Evolutionary conservation across 2,888 invertebrate species (phyloP), one percentile per base, ranked within the genome.

Genomic region (Parascotia fuliginaria): DNA sequence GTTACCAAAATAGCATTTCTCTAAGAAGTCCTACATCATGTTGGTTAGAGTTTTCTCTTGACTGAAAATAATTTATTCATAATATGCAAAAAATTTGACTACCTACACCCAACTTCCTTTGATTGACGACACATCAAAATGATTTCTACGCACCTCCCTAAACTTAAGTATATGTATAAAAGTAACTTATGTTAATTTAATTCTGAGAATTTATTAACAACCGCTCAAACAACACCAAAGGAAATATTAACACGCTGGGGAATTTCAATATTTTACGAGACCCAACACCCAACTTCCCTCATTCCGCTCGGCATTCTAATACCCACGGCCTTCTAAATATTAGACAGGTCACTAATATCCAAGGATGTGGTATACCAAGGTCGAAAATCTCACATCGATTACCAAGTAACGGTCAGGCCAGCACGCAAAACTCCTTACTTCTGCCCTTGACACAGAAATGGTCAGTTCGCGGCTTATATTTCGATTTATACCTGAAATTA

Each of bases 301-400:
- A 55, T 60, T 58, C 67, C 55, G 24, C 41, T 43, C 46, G 43
- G 46, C 34, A 39, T 52, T 60, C 45, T 42, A 57, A 57, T 54
- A 65, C 22, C 54, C 47, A 36, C 63, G 70, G 75, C 79, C 81
- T 82, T 80, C 69, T 59, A 48, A 52, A 48, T 61, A 75, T 83
- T 77, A 81, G 86, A 85, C 85, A 83, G 82, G 82, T 84, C 79
- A 82, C 79, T 75, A 72, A 63, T 77, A 72, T 48, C 77, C 84
- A 87, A 88, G 88, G 89, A 87, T 87, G 77, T 77, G 75, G 78
- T 79, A 68, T 58, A 59, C 74, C 88, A 91, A 92, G 91, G 92
- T 89, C 87, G 81, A 66, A 85, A 86, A 88, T 90, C 88, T 88
- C 83, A 71, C 88, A 90, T 90, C 91, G 89, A 90, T 90, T 89